A percentile compares a stretch with the other conserved stretches of the same genome.
Conservation (phyloP, 2,113 vertebrate species). For the Campylomormyrus numenius region DNA sequence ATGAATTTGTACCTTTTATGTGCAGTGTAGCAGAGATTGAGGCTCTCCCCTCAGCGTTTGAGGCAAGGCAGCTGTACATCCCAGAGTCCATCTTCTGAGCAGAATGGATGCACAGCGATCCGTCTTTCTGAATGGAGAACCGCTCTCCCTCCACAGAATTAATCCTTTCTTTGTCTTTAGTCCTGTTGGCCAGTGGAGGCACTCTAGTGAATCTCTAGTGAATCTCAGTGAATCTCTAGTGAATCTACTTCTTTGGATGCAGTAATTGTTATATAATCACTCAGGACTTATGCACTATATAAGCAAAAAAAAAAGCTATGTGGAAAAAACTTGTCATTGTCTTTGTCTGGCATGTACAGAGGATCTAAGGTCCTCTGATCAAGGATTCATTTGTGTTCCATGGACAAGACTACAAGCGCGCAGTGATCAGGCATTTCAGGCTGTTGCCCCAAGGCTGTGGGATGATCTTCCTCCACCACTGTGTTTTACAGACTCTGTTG, state of each 20-base stretch:
- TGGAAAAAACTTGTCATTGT: not conserved
- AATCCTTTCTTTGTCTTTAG: constrained; percentile 62
- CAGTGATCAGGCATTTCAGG: not conserved
- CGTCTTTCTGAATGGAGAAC: constrained; percentile 63
- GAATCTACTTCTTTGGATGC: not conserved
- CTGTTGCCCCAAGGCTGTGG: not conserved
- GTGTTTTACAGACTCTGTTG: not conserved
- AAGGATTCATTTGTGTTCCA: not conserved
- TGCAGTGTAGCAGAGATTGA: constrained; percentile 70
- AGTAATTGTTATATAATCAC: not conserved
- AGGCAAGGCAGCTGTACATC: constrained; percentile 74
- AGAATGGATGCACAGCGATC: constrained; percentile 70
- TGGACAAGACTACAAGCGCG: not conserved
- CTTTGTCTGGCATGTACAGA: not conserved
- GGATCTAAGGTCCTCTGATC: not conserved
- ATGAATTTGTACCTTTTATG: constrained; percentile 69
- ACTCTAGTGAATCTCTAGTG: not conserved
- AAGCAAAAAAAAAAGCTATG: not conserved
- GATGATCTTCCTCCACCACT: not conserved
- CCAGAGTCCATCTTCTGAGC: constrained; percentile 66
- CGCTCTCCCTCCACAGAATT: constrained; percentile 51
- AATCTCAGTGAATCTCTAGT: not conserved
- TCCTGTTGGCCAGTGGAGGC: constrained; percentile 56
- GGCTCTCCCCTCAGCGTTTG: constrained; percentile 71
- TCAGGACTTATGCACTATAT: not conserved